Evolutionary conservation across 1,140 invertebrate genomes (phyloP).

Genomic region (Cherax destructor): DNA sequence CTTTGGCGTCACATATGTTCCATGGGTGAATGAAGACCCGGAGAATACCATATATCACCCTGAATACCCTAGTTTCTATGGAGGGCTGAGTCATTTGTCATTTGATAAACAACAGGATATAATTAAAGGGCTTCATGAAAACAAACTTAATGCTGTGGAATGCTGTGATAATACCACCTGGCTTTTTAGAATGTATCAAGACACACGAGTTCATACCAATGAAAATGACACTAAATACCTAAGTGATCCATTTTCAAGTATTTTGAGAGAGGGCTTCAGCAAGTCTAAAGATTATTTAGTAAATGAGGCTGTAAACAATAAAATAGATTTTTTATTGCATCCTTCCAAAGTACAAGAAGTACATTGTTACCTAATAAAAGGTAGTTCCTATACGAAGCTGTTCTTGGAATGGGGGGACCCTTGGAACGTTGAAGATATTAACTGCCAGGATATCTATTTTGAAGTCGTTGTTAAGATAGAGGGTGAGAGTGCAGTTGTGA

Average conservation of each 20-base stretch:
- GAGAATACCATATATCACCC: constrained; percentile 33
- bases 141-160: constrained; percentile 1
- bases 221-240: background rate
- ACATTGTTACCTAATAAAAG: background rate
- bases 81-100: constrained; percentile 25
- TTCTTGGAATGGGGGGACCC: constrained; percentile 3
- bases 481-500: background rate
- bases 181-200: constrained; percentile 48
- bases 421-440: constrained; percentile 24
- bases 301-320: background rate
- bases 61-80: constrained; percentile 11
- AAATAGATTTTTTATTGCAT: background rate
- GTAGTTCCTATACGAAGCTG: background rate
- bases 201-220: background rate
- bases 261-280: background rate
- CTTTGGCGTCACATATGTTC: constrained; percentile 26
- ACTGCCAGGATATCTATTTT: constrained; percentile 11
- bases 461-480: constrained; percentile 10
- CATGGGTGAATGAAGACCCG: constrained; percentile 32
- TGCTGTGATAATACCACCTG: constrained; percentile 39
- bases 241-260: background rate
- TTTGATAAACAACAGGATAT: background rate
- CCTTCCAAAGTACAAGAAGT: constrained; percentile 15
- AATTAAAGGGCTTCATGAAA: constrained; percentile 6
- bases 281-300: background rate